phyloP scores from a whole-genome alignment of 2,797 vertebrate genomes.

The Avahi laniger region DNA sequence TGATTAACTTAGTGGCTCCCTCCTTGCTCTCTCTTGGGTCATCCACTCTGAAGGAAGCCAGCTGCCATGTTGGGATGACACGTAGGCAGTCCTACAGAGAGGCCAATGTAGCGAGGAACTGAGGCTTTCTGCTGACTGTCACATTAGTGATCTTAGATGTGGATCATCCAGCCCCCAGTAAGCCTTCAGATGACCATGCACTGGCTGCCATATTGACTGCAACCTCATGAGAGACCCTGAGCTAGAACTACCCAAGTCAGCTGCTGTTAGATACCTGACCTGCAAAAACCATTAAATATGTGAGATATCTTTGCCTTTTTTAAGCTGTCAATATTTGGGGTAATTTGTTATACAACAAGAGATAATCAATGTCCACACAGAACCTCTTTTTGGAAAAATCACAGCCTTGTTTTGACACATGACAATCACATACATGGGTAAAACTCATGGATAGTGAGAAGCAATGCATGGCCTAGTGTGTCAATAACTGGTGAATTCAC shows the following conservation, averaged over 20 bases:
- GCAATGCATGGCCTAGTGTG: background rate
- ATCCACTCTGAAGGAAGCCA: background rate
- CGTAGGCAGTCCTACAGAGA: background rate
- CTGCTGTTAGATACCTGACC: background rate
- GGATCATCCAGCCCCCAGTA: accelerated
- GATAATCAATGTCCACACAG: background rate
- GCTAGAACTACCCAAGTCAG: background rate
- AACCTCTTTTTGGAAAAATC: background rate
- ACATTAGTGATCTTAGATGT: background rate
- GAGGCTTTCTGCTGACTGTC: background rate
- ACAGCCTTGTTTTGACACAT: background rate
- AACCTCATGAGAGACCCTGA: background rate
- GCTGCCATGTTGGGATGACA: background rate
- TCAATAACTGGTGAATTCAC: background rate
- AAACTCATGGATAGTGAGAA: background rate
- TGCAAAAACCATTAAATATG: background rate
- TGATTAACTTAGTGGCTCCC: background rate
- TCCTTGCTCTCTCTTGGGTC: background rate
- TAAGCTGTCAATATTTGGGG: background rate
- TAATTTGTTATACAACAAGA: background rate
- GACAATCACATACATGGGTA: background rate
- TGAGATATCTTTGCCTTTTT: background rate
- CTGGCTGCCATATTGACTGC: background rate
- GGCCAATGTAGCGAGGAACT: background rate
- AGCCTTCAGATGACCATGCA: background rate